phyloP scores from a whole-genome alignment of 2,797 vertebrate genomes.

The Danio aesculapii region DNA sequence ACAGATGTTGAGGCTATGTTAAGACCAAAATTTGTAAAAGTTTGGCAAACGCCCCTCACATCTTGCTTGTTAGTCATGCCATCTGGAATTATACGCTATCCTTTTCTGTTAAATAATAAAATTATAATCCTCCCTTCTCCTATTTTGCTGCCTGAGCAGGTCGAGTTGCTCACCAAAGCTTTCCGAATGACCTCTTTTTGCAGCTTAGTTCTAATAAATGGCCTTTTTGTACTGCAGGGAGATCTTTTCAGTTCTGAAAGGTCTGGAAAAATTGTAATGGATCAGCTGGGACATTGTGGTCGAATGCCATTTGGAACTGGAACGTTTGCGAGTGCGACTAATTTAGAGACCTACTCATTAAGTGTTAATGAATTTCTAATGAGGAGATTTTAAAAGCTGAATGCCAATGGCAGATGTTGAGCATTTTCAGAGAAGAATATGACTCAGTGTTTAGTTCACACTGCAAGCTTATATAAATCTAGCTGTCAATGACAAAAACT shows the following conservation, averaged over 20 bases:
- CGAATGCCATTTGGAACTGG: background rate
- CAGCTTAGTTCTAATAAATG: conserved; percentile 1
- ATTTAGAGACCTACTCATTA: conserved; percentile 28
- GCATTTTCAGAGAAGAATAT: conserved; percentile 18
- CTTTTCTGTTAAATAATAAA: background rate
- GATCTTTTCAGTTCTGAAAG: background rate
- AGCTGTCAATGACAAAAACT: conserved; percentile 43
- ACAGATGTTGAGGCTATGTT: background rate
- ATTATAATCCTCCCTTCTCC: background rate
- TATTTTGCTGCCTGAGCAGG: background rate
- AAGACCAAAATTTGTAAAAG: background rate
- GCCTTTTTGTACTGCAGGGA: background rate
- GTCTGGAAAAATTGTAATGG: conserved; percentile 4
- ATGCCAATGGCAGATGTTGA: conserved; percentile 38
- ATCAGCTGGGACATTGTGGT: conserved; percentile 14
- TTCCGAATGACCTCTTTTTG: background rate
- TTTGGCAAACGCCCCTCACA: background rate
- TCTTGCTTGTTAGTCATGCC: background rate
- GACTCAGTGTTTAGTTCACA: conserved; percentile 52
- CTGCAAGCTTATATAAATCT: conserved; percentile 46
- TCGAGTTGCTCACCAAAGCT: background rate
- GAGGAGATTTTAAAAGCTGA: conserved; percentile 36
- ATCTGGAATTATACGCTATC: background rate
- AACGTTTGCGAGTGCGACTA: conserved; percentile 5
- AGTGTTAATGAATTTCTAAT: conserved; percentile 38